A percentile compares a stretch with the other conserved stretches of the same genome.
These are phyloP conservation scores for Mamestra configurata DNA, from an alignment of 1,140 invertebrate species.

Conservation along the genomic window DNA sequence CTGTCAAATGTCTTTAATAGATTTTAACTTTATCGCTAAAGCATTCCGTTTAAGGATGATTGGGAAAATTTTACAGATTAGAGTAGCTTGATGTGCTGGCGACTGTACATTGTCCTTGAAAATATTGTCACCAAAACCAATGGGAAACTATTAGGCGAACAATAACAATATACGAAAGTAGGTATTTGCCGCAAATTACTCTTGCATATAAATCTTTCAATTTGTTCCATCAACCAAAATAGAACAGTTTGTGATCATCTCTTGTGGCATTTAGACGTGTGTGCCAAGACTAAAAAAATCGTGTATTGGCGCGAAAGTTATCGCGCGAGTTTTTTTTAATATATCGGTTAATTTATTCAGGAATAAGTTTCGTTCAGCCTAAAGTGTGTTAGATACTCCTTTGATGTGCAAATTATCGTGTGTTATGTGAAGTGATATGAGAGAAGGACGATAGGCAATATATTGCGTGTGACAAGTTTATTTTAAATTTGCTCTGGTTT, in stretches of 20 bases:
- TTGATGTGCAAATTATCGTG: slow-evolving; percentile 30
- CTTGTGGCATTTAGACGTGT: slow-evolving; percentile 68
- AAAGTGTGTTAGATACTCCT: slow-evolving; percentile 2
- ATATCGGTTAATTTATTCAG: background rate
- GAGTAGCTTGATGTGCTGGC: too few relatives aligned
- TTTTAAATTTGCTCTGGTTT: slow-evolving; percentile 54
- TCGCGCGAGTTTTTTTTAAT: background rate
- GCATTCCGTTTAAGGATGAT: too few relatives aligned
- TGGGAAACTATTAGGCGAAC: too few relatives aligned
- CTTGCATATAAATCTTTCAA: slow-evolving; percentile 69
- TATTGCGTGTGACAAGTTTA: slow-evolving; percentile 54
- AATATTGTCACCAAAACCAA: too few relatives aligned
- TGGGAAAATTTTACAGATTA: too few relatives aligned
- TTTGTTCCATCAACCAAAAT: slow-evolving; percentile 74
- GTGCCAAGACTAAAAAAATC: slow-evolving; percentile 60
- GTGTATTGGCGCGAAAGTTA: slow-evolving; percentile 67
- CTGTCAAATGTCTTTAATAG: too few relatives aligned
- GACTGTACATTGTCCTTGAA: too few relatives aligned
- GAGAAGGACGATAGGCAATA: too few relatives aligned
- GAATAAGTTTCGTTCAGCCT: slow-evolving; percentile 3
- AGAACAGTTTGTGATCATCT: slow-evolving; percentile 77
- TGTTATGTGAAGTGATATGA: slow-evolving; percentile 65
- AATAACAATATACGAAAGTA: too few relatives aligned
- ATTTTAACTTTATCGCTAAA: too few relatives aligned
- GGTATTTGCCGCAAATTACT: slow-evolving; percentile 28